These are phyloP conservation scores for Rhea americana DNA, from an alignment of 2,113 vertebrate genomes.

Conservation along the genomic window DNA sequence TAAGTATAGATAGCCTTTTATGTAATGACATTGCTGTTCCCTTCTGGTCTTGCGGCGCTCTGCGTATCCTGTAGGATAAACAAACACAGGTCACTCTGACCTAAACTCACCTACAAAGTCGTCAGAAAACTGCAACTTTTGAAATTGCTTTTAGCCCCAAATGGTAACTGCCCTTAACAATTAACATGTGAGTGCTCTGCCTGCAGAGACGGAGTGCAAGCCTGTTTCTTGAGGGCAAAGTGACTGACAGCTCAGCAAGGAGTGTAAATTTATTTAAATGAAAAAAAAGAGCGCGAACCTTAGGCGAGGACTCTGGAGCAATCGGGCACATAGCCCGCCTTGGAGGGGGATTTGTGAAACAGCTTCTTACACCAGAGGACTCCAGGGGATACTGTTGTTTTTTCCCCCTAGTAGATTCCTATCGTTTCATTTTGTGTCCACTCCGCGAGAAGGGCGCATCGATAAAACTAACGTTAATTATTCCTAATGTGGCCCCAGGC, in stretches of 20 bases:
- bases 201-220: neutral
- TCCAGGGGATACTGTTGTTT: accelerated
- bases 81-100: neutral
- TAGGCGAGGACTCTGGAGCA: neutral
- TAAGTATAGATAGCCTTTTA: neutral
- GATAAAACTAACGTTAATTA: neutral
- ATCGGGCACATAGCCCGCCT: neutral
- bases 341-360: neutral
- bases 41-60: neutral
- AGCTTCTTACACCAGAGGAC: neutral
- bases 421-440: neutral
- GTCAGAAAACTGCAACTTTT: neutral
- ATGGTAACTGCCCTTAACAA: neutral
- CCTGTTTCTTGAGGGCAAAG: constrained; percentile 13
- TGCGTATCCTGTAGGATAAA: neutral
- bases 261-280: neutral
- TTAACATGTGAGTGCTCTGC: neutral
- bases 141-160: neutral
- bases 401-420: neutral
- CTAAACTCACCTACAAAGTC: accelerated
- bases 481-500: neutral
- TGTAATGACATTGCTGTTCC: neutral
- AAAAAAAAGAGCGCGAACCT: neutral
- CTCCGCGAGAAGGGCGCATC: neutral
- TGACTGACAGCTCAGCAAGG: neutral